phyloP scores from a whole-genome alignment of 2,797 vertebrate species.

The Intellagama lesueurii region DNA sequence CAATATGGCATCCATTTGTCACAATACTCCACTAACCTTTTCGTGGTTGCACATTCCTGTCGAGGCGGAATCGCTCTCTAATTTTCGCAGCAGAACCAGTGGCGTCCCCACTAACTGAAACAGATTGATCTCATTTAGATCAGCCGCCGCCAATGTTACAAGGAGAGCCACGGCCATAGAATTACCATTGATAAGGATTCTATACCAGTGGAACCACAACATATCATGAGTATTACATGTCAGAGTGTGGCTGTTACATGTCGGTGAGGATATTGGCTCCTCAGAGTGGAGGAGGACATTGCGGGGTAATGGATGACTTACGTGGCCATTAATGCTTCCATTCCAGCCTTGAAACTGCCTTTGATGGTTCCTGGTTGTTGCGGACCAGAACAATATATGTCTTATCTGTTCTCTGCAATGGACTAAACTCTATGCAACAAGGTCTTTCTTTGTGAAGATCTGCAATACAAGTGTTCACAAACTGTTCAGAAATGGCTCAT shows the following conservation, averaged over 20 bases:
- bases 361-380: neutral
- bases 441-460: neutral
- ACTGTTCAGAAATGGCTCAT: neutral
- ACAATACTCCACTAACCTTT: conserved; percentile 67
- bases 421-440: neutral
- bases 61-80: conserved; percentile 73
- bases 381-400: neutral
- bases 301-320: neutral
- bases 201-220: conserved; percentile 47
- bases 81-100: conserved; percentile 64
- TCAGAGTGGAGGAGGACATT: neutral
- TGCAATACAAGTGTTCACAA: neutral
- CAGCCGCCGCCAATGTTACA: conserved; percentile 48
- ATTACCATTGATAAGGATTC: conserved; percentile 55
- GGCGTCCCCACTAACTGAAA: conserved; percentile 60
- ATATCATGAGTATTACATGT: conserved; percentile 12
- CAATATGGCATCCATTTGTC: conserved; percentile 73
- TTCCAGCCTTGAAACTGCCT: neutral
- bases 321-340: neutral
- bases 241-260: neutral
- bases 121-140: conserved; percentile 60
- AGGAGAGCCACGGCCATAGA: conserved; percentile 57
- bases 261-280: neutral
- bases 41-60: conserved; percentile 74
- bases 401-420: neutral